Conservation (phyloP, 2,797 vertebrate genomes). For the Pogonophryne albipinna region DNA sequence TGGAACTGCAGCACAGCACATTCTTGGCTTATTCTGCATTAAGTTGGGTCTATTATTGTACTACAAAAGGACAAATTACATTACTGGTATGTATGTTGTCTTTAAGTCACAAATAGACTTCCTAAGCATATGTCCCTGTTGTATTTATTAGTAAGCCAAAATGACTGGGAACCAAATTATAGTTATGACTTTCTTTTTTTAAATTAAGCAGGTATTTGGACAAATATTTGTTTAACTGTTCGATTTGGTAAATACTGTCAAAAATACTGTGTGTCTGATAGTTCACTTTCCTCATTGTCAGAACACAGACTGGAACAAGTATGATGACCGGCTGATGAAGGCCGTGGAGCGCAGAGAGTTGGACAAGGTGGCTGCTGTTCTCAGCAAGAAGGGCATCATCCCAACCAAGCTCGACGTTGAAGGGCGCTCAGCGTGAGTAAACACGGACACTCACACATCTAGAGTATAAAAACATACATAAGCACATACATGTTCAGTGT, state of each 20-base stretch:
- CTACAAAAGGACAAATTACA: slow-evolving; percentile 4
- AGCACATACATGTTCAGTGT: not conserved
- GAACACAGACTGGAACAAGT: slow-evolving; percentile 97
- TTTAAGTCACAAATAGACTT: slow-evolving; percentile 19
- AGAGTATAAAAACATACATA: not conserved
- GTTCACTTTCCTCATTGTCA: slow-evolving; percentile 56
- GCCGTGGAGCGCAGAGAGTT: slow-evolving; percentile 96
- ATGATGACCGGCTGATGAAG: slow-evolving; percentile 98
- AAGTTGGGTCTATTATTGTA: slow-evolving; percentile 20
- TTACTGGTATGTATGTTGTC: not conserved
- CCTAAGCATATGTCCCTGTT: not conserved
- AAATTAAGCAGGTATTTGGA: not conserved
- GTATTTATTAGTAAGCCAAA: not conserved
- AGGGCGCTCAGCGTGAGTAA: slow-evolving; percentile 96
- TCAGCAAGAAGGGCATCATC: slow-evolving; percentile 94
- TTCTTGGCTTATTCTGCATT: slow-evolving; percentile 49
- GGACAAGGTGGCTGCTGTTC: slow-evolving; percentile 94
- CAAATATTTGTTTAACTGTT: not conserved
- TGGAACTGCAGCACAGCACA: slow-evolving; percentile 35
- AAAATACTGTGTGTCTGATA: slow-evolving; percentile 17
- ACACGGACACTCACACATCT: not conserved
- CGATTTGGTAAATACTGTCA: not conserved
- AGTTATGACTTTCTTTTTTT: not conserved
- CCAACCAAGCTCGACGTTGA: slow-evolving; percentile 96
- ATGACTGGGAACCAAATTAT: not conserved